Base-by-base conservation (phyloP, 2,797 vertebrate species). In the Ptychobarbus kaznakovi region DNA sequence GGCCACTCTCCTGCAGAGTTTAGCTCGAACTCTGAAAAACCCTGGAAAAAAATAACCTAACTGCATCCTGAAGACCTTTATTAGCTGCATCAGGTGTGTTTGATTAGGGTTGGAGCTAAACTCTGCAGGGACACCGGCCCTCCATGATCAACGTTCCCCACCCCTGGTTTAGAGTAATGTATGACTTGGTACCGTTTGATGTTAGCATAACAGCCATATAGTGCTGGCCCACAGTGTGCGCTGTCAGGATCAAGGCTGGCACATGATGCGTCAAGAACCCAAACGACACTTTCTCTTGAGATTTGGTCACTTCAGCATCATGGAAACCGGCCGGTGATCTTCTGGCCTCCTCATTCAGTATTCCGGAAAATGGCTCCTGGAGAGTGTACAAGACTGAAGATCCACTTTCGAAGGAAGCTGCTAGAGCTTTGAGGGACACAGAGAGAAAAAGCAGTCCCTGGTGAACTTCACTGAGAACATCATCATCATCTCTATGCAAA, bases 301-400 rank as follows among this genome's bases (percentile, higher is more conserved):
- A 91, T 82, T 92, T 74, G 7, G 92, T 86, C 0, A 79, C 58
- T 32, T 89, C 84, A 69, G 96, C 95, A 1, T 86, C 87, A 12
- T 95, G 95, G 88, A 95, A 94, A 9, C 35, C 22, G 1, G 65
- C 77, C 10, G 44, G 95, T 90, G 83, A 94, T 95, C 28, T 93
- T 93, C 13, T 94, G 91, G 18, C 90, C 82, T 85, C 91, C 95
- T 82, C 73, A 72, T 96, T 96, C 91, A 94, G 94, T 63, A 95
- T 95, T 81, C 96, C 96, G 2, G 96, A 95, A 73, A 95, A 96
- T 10, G 96, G 94, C 73, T 97, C 96, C 92, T 96, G 96, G 88
- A 96, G 95, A 88, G 91, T 84, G 68, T 96, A 97, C 8, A 93
- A 95, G 84, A 97, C 86, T 0, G 96, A 96, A 40, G 96, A 95